These are phyloP conservation scores for Bombus pascuorum DNA, from an alignment of 1,140 invertebrate genomes.

Conservation along the genomic window DNA sequence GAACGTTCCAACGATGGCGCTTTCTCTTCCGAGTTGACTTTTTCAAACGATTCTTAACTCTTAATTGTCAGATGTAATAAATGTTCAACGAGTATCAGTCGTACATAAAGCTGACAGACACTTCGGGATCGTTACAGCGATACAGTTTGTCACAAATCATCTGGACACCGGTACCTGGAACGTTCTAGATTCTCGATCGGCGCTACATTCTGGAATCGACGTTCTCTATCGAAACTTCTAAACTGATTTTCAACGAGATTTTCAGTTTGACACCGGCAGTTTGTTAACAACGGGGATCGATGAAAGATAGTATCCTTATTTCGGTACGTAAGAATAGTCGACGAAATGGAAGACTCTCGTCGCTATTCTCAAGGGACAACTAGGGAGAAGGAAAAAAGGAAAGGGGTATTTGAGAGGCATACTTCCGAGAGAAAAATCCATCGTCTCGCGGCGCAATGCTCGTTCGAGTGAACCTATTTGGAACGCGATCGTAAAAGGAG, in stretches of 20 bases:
- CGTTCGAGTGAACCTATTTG: conserved; percentile 66
- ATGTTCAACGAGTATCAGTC: neutral
- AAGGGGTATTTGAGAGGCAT: conserved; percentile 26
- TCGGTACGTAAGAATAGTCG: neutral
- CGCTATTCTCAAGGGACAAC: neutral
- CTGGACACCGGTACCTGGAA: neutral
- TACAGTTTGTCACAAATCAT: conserved; percentile 10
- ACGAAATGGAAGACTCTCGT: neutral
- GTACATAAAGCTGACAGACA: neutral
- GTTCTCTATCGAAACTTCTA: neutral
- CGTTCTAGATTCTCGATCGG: neutral
- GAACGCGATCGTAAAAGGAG: conserved; percentile 68
- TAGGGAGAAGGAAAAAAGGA: neutral
- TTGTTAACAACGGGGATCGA: conserved; percentile 2
- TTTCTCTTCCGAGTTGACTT: neutral
- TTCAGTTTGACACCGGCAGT: neutral
- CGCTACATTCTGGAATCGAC: neutral
- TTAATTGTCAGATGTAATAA: conserved; percentile 19
- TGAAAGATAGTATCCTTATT: neutral
- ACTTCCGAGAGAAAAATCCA: conserved; percentile 55
- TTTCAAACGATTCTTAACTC: conserved; percentile 4
- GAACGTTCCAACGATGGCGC: no score
- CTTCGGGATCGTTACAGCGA: neutral
- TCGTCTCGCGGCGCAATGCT: conserved; percentile 56
- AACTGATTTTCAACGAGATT: conserved; percentile 5